A percentile compares a stretch with the other conserved stretches of the same genome.
phyloP scores from a whole-genome alignment of 2,888 invertebrate genomes.

The Pachycephus smyrnensis region DNA sequence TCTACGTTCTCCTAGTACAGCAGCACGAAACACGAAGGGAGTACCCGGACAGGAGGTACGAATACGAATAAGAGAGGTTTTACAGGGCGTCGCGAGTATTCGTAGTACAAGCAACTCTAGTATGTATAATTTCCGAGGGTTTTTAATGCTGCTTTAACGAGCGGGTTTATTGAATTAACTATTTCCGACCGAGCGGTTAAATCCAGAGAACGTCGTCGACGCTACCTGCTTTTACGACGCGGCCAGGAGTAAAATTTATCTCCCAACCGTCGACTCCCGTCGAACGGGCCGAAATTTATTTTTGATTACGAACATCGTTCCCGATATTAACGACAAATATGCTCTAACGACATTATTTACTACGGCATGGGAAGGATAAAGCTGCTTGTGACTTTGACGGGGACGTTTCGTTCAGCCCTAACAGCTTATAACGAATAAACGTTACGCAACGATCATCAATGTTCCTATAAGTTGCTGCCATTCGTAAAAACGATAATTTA shows the following conservation, averaged over 20 bases:
- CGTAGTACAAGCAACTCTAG: not conserved
- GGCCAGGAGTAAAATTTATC: not conserved
- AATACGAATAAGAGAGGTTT: not conserved
- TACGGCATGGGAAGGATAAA: not conserved
- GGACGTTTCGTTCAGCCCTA: not conserved
- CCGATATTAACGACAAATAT: not conserved
- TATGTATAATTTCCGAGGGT: constrained; percentile 16
- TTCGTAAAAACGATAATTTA: not conserved
- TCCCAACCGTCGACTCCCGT: not conserved
- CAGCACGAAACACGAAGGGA: not conserved
- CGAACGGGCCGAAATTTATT: not conserved
- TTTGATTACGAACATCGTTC: not conserved
- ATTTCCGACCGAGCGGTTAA: constrained; percentile 35
- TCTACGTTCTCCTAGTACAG: not conserved
- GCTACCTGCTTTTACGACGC: not conserved
- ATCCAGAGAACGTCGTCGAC: constrained; percentile 13
- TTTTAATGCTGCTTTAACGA: constrained; percentile 33
- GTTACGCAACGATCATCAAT: not conserved
- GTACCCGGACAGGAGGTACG: not conserved
- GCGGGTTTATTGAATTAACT: constrained; percentile 31
- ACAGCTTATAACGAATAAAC: not conserved
- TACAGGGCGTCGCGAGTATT: not conserved
- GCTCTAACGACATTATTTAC: not conserved
- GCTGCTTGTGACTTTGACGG: not conserved
- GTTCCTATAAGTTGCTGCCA: not conserved